These are phyloP conservation scores for Philotrypesis tridentata DNA, from an alignment of 1,140 invertebrate genomes.

Conservation along the genomic window DNA sequence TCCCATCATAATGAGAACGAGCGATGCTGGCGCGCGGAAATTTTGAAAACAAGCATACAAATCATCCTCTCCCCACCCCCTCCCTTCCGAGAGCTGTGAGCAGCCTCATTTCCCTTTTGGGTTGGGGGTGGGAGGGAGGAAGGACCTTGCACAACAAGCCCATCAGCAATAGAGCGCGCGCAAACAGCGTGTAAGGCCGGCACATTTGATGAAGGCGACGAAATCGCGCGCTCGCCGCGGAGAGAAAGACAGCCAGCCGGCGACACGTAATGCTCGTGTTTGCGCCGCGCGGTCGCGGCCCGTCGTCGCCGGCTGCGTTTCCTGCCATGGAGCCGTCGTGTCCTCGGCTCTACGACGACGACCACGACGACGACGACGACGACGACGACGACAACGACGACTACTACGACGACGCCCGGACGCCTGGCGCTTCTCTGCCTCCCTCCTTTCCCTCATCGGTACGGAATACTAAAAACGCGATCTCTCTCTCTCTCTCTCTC, in stretches of 20 bases:
- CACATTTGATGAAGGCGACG: conserved; percentile 24
- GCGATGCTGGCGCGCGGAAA: no score
- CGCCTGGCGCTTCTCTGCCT: background rate
- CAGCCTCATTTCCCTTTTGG: no score
- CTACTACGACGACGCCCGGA: conserved; percentile 15
- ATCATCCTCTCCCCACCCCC: no score
- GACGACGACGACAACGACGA: background rate
- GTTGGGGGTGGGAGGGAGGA: no score
- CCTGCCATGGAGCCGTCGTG: conserved; percentile 35
- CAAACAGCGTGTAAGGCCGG: background rate
- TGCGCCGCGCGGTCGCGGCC: conserved; percentile 42
- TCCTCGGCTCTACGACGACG: background rate
- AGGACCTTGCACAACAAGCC: background rate
- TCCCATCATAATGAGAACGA: no score
- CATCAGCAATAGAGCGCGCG: background rate
- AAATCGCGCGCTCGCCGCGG: background rate
- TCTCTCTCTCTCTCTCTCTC: no score
- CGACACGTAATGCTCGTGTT: conserved; percentile 16
- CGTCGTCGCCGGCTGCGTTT: conserved; percentile 39
- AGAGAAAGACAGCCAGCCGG: background rate
- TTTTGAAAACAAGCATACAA: no score
- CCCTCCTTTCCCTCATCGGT: background rate
- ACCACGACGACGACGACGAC: conserved; percentile 20
- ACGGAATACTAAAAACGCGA: conserved; percentile 1
- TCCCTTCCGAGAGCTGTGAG: no score